Percentiles rank a stretch among this genome's conserved stretches.
These are phyloP conservation scores for Cydia fagiglandana DNA, from an alignment of 1,140 invertebrate genomes.

Conservation along the genomic window DNA sequence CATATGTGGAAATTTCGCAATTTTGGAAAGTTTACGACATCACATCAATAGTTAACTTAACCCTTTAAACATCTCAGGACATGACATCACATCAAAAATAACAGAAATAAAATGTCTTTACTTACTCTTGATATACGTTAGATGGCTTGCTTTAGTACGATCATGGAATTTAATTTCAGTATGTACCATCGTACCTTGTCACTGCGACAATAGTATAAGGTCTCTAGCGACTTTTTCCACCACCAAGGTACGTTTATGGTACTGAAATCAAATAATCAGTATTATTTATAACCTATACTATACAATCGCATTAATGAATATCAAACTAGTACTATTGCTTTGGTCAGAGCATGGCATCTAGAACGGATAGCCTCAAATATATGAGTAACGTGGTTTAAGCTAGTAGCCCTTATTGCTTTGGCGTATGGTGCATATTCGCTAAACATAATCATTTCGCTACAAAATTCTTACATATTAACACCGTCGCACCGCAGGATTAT, in stretches of 20 bases:
- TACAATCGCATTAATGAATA: not conserved
- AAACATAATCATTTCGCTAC: not conserved
- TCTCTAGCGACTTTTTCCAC: too few relatives aligned
- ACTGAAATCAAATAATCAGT: not conserved
- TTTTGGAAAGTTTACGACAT: too few relatives aligned
- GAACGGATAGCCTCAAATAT: not conserved
- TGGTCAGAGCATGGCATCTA: slow-evolving; percentile 1
- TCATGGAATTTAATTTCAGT: too few relatives aligned
- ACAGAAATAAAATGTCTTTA: too few relatives aligned
- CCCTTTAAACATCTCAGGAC: not conserved
- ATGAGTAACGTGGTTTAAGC: not conserved
- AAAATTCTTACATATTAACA: not conserved
- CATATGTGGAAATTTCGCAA: too few relatives aligned
- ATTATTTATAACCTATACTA: not conserved
- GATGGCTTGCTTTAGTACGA: too few relatives aligned
- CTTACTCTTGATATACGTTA: too few relatives aligned
- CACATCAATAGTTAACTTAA: not conserved
- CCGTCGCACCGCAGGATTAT: not conserved
- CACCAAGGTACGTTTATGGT: too few relatives aligned
- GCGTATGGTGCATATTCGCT: not conserved
- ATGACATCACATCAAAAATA: too few relatives aligned
- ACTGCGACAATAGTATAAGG: too few relatives aligned
- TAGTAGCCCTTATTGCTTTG: not conserved
- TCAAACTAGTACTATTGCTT: not conserved
- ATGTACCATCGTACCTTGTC: too few relatives aligned